A percentile compares a stretch with the other conserved stretches of the same genome.
Evolutionary conservation across 2,888 invertebrate species (phyloP).

Genomic region (Mayetiola destructor): DNA sequence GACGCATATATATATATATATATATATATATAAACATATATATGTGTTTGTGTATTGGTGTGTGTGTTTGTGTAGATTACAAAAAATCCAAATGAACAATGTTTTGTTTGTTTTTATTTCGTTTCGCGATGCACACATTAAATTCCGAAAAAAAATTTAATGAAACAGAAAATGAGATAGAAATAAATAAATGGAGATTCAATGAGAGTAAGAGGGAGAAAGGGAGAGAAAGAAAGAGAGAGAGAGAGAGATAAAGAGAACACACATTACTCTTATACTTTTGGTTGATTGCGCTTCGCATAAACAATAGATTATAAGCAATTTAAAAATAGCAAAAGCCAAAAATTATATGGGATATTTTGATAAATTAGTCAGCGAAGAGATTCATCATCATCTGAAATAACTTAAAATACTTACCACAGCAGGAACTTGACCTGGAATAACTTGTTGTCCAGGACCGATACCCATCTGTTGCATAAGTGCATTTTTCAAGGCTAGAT

Average conservation of each 20-base stretch:
- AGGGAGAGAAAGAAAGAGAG: neutral
- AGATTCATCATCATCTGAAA: too few relatives aligned
- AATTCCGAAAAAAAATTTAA: neutral
- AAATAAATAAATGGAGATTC: neutral
- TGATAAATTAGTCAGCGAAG: neutral
- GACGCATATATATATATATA: neutral
- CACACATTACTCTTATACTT: too few relatives aligned
- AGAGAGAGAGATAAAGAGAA: neutral
- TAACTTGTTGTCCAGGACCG: constrained; percentile 75
- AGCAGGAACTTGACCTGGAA: constrained; percentile 84
- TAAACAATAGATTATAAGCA: too few relatives aligned
- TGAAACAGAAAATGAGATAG: neutral
- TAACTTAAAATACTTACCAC: constrained; percentile 58
- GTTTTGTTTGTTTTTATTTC: neutral
- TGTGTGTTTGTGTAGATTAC: neutral
- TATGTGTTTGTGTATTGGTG: neutral
- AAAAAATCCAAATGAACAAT: too few relatives aligned
- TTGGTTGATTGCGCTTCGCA: too few relatives aligned
- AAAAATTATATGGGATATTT: neutral
- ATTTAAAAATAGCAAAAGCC: too few relatives aligned
- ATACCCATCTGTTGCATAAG: constrained; percentile 94
- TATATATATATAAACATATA: too few relatives aligned
- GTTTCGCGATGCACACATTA: neutral
- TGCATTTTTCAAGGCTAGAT: constrained; percentile 96
- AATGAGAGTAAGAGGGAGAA: too few relatives aligned